Base-by-base conservation (phyloP, 2,888 invertebrate genomes). In the Mayetiola destructor region DNA sequence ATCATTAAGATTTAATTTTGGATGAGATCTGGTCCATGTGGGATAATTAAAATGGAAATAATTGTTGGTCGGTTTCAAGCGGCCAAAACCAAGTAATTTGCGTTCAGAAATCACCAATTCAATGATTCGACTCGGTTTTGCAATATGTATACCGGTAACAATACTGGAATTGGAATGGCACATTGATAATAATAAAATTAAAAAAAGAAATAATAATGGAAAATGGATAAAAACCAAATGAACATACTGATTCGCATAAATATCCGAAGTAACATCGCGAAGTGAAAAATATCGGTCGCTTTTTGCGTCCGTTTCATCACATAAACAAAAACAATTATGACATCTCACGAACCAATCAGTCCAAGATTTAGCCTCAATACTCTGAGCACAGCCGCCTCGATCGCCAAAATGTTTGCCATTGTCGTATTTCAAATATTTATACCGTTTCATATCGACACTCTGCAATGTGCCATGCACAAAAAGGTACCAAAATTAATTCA, bases 71-170 rank as follows among this genome's bases (percentile, higher is more conserved):
- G 53, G 62, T 59, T 78, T 74, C 37, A 87, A 77, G 5, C 69
- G 69, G 0, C 83, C 85, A 55, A 78, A 73, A 55, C 79, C 76
- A 1, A 78, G 66, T 42, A 86, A 67, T 29, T 73, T 70, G 0
- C 82, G 85, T 67, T 86, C 78, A 65, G 82, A 80, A 36, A 85
- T 77, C 70, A 86, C 85, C 5, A 88, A 70, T 66, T 87, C 83
- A 63, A 88, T 78, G 29, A 88, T 78, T 59, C 80, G 75, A 42
- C 82, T 81, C n/a, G 74, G 69, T 68, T 88, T 88, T 18, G 76
- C 75, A 56, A 88, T 75, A 39, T 80, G 75, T 3, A 87, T 64
- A 0, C 88, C 88, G 0, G 84, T 85, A n/a, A 87, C 78, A 2
- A 88, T 81, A 67, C 85, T 85, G 6, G n/a, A n/a, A n/a, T n/a